Evolutionary conservation across 2,888 invertebrate species (phyloP).

Genomic region (Salticus scenicus): DNA sequence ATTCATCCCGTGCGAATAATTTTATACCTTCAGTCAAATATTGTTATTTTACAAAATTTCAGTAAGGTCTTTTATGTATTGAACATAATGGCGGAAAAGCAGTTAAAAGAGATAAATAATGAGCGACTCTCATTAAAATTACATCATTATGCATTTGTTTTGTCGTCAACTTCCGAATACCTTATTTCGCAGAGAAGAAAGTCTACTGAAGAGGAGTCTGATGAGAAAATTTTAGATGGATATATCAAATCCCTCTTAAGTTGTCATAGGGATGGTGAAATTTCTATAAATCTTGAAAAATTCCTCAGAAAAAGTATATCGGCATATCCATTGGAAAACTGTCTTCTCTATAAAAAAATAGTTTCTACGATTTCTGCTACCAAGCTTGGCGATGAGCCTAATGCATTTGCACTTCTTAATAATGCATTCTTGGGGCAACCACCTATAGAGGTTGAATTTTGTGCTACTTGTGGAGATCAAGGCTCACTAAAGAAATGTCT

Average conservation of each 20-base stretch:
- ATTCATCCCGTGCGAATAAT: constrained; percentile 86
- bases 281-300: constrained; percentile 79
- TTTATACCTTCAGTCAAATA: constrained; percentile 84
- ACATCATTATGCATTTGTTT: constrained; percentile 86
- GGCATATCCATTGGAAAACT: constrained; percentile 93
- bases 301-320: constrained; percentile 90
- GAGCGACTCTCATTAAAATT: constrained; percentile 93
- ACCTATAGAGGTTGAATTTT: constrained; percentile 59
- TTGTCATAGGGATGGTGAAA: constrained; percentile 76
- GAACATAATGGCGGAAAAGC: constrained; percentile 87
- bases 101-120: constrained; percentile 91
- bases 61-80: constrained; percentile 85
- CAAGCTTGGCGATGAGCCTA: constrained; percentile 82
- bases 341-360: constrained; percentile 88
- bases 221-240: constrained; percentile 78
- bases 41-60: constrained; percentile 84
- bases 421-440: constrained; percentile 91
- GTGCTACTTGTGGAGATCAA: constrained; percentile 91
- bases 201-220: constrained; percentile 70
- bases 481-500: constrained; percentile 94
- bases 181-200: neutral
- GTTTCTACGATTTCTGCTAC: constrained; percentile 76
- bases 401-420: constrained; percentile 83
- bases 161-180: constrained; percentile 83
- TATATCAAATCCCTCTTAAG: constrained; percentile 83